Conservation (phyloP, 2,113 vertebrate species). For the Madoqua kirkii region DNA sequence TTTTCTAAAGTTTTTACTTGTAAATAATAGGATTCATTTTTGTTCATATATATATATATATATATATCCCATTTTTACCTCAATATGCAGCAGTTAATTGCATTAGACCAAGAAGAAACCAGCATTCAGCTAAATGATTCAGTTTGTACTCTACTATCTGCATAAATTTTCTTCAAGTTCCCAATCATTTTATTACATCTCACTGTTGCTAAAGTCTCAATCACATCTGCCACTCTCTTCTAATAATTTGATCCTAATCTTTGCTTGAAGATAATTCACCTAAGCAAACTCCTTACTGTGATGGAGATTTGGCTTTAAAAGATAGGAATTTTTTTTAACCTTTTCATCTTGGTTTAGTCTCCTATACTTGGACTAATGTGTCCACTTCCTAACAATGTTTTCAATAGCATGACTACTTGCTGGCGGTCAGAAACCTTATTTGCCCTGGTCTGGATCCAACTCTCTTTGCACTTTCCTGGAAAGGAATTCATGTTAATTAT, state of each 20-base stretch:
- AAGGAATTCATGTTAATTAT: conserved; percentile 7
- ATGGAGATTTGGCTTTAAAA: conserved; percentile 2
- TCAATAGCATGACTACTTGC: background rate
- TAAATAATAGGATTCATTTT: background rate
- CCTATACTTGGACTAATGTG: background rate
- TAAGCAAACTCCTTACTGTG: background rate
- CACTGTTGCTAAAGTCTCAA: background rate
- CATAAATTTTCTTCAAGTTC: conserved; percentile 3
- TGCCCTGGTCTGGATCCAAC: background rate
- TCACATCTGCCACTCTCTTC: conserved; percentile 28
- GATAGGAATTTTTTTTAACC: conserved; percentile 21
- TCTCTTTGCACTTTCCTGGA: background rate
- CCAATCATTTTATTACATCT: background rate
- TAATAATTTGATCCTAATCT: conserved; percentile 34
- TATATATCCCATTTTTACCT: background rate
- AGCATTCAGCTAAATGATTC: background rate
- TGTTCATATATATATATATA: background rate
- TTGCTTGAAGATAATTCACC: conserved; percentile 49
- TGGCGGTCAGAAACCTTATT: background rate
- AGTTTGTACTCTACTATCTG: background rate
- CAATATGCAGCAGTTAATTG: background rate
- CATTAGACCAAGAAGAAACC: background rate
- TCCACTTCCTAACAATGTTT: background rate
- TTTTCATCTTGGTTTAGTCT: conserved; percentile 3
- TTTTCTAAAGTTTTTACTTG: background rate